Evolutionary conservation across 2,888 invertebrate species (phyloP).

Genomic region (Polymixis flavicincta): DNA sequence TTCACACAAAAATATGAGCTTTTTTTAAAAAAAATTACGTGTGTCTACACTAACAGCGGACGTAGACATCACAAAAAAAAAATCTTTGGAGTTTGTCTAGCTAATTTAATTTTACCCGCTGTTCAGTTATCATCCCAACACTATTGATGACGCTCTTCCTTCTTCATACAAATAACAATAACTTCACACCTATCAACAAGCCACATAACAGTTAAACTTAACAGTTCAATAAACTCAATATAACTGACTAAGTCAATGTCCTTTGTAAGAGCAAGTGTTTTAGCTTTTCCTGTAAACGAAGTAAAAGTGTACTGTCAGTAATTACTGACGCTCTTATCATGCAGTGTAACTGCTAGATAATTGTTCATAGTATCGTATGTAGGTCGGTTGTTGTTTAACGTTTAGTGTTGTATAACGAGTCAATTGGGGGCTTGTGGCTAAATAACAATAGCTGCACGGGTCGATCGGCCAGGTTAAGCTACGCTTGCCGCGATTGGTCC

Average conservation of each 20-base stretch:
- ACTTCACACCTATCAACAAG: conserved; percentile 23
- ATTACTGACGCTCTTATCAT: conserved; percentile 53
- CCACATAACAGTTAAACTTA: conserved; percentile 30
- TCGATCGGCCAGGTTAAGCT: too few relatives aligned
- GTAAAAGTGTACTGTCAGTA: conserved; percentile 44
- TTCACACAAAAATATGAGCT: too few relatives aligned
- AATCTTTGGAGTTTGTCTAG: too few relatives aligned
- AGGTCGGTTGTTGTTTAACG: conserved; percentile 55
- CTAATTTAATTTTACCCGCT: too few relatives aligned
- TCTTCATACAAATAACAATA: conserved; percentile 17
- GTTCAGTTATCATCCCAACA: background rate
- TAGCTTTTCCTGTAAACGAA: conserved; percentile 36
- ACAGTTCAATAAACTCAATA: conserved; percentile 46
- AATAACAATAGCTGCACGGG: too few relatives aligned
- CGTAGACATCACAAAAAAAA: too few relatives aligned
- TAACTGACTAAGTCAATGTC: conserved; percentile 41
- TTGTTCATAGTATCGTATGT: conserved; percentile 43
- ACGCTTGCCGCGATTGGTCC: too few relatives aligned
- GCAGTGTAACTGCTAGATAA: conserved; percentile 37
- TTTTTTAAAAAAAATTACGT: too few relatives aligned
- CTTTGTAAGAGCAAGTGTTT: conserved; percentile 37
- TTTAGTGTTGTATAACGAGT: conserved; percentile 62
- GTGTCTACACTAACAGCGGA: too few relatives aligned
- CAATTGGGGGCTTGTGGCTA: too few relatives aligned
- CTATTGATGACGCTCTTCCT: background rate